These are phyloP conservation scores for Alces alces DNA, from an alignment of 2,113 vertebrate genomes.

Conservation along the genomic window DNA sequence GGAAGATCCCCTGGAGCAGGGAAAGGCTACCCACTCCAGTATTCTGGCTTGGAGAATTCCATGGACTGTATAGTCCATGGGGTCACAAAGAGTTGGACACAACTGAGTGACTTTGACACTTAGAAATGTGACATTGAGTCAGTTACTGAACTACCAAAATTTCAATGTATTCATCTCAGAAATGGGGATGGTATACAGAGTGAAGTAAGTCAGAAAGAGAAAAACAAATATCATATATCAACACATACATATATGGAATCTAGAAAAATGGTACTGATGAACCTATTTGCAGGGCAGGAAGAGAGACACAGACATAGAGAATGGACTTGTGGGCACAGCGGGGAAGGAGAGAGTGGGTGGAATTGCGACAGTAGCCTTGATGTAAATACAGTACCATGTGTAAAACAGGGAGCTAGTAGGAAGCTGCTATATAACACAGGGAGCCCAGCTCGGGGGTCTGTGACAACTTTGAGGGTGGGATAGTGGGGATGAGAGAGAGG, in stretches of 20 bases:
- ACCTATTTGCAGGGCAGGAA: not conserved
- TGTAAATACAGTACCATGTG: not conserved
- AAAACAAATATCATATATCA: not conserved
- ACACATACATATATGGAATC: not conserved
- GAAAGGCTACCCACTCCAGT: not conserved
- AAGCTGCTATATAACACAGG: not conserved
- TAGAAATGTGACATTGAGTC: not conserved
- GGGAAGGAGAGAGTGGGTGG: not conserved
- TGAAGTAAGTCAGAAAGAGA: not conserved
- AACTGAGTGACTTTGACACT: not conserved
- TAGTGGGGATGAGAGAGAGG: not conserved
- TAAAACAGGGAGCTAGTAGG: not conserved
- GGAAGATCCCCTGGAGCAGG: not conserved
- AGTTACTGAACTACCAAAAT: not conserved
- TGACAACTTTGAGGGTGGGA: not conserved
- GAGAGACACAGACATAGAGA: not conserved
- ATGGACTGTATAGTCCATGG: not conserved
- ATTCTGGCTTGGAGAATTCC: not conserved
- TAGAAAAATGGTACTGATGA: not conserved
- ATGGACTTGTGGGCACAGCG: not conserved
- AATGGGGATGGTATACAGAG: not conserved
- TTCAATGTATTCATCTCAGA: not conserved
- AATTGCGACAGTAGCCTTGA: not conserved
- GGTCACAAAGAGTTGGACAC: not conserved
- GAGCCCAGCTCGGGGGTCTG: not conserved